A percentile compares a stretch with the other conserved stretches of the same genome.
Conservation (phyloP, 2,113 vertebrate species). For the Pedetes capensis region DNA sequence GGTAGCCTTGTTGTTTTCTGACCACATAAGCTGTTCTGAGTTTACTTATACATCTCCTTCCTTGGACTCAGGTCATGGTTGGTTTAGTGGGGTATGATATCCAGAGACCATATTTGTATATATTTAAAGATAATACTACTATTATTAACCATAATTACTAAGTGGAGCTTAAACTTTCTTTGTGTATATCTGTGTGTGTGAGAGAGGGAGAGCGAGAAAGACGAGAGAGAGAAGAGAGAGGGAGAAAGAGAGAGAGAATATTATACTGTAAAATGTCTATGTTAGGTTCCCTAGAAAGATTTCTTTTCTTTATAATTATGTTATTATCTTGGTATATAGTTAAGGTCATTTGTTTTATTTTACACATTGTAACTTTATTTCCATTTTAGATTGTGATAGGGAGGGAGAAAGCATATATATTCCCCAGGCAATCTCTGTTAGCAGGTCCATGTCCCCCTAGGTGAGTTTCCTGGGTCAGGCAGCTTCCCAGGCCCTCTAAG, state of each 20-base stretch:
- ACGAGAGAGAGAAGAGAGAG: neutral
- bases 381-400: neutral
- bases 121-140: neutral
- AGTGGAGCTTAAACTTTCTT: neutral
- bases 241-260: neutral
- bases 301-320: neutral
- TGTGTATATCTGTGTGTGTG: neutral
- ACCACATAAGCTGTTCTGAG: neutral
- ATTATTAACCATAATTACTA: neutral
- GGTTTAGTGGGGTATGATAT: neutral
- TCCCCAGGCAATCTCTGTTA: neutral
- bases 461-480: neutral
- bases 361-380: neutral
- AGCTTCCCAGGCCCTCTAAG: neutral
- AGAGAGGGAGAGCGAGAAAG: neutral
- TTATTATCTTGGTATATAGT: neutral
- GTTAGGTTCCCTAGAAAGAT: neutral
- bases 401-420: neutral
- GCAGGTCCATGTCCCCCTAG: rapidly evolving
- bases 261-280: neutral
- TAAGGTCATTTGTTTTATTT: neutral
- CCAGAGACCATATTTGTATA: neutral
- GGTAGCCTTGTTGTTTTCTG: neutral
- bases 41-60: neutral
- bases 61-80: neutral